Base-by-base conservation (phyloP, 2,113 vertebrate genomes). In the Stictonetta naevosa region DNA sequence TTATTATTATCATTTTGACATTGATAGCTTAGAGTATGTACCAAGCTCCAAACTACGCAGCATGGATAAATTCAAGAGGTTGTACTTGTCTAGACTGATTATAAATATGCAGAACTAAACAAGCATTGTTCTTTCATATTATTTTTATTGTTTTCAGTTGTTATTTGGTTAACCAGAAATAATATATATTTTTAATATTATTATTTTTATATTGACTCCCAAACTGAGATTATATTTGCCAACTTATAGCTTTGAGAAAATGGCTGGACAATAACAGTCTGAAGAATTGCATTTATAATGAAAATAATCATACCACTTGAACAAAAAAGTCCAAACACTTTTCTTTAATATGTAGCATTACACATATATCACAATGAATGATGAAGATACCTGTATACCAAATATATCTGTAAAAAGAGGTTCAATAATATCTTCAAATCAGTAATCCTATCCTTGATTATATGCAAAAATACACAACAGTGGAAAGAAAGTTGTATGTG, bases 401-500 rank as follows among this genome's bases (percentile, higher is more conserved):
- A 62, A 80, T 83, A 85, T 13, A 28, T 83, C 92, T 36, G 23
- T 42, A 48, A 81, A 50, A 78, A 86, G n/a, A 76, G 18, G 5
- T 21, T 76, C 48, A 11, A 1, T 40, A 20, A 2, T 44, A 44
- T 34, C 21, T 31, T 50, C 18, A 92, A 83, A 95, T 96, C 83
- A 95, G 76, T 91, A 95, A 96, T 94, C 48, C 20, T 63, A 81
- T 56, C 50, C 72, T 83, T 90, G 82, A 71, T 36, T 58, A 91
- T 83, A 85, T 33, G 52, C 46, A 64, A 52, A 95, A 93, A 63
- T 36, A 13, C 0, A 4, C 15, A 73, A 58, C 10, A 34, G 34
- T 71, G 44, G 55, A 77, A 46, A 75, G 13, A 77, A 74, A 73
- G 77, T 48, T 25, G 10, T 31, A 71, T 19, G 16, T 71, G 55